Evolutionary conservation across 2,888 invertebrate species (phyloP), one percentile per base, ranked within the genome.

Genomic region (Drosophila silvestris): DNA sequence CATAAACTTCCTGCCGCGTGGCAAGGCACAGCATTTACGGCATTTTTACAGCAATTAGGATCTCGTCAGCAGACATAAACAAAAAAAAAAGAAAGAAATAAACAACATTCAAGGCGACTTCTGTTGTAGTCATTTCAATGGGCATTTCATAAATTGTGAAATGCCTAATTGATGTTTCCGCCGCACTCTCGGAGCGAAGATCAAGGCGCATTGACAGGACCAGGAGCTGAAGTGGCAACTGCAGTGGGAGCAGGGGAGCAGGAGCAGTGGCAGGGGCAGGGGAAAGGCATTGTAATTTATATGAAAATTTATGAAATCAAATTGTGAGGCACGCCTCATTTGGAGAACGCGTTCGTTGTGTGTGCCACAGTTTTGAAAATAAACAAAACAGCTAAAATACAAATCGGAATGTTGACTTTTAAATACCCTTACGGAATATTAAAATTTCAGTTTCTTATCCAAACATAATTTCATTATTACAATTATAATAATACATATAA

Each of bases 1-100:
- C 62, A 66, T 83, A 88, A 88, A 85, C 86, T 86, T 86, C 82
- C 89, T 86, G 85, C 72, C 89, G 82, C 84, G 89, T 85, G 85
- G 76, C 63, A 75, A 53, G 44, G 69, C 39, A 39, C 32, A 63
- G 59, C 74, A 70, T 70, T 74, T 77, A 33, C 33, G 2, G 5
- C 16, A 16, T 16, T 58, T 39, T 16, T 16, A 74, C 65, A 52
- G 70, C 59, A 82, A 83, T 85, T 82, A 72, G 83, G 74, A 83
- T 72, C 64, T 67, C 73, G 56, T 57, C 65, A 62, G 53, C 30
- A 58, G 52, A 1, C 39, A 39, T 14, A 39, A 39, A 57, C 28
- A 57, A n/a, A 19, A 54, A 37, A 33, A 9, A 33, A 16, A 4
- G 14, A 28, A 54, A 1, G 28, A 56, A 56, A 62, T 71, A 75